Evolutionary conservation across 2,113 vertebrate species (phyloP), one percentile per base, ranked within the genome.

Genomic region (Mobula hypostoma): DNA sequence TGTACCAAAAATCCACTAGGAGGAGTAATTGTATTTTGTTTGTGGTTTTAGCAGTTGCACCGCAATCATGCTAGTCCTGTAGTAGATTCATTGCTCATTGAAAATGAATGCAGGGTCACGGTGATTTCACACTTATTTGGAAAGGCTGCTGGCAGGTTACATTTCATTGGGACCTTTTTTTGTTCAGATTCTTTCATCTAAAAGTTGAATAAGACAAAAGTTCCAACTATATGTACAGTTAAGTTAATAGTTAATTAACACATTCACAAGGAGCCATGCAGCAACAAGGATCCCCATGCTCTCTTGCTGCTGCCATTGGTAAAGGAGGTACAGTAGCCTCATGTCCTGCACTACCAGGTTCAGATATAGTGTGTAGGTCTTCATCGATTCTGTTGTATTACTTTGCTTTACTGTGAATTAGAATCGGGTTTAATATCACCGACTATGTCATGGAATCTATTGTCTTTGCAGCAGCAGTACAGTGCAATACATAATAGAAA

Each of bases 1-100:
- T 72, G 36, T 56, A 27, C 19, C 68, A 56, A 56, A 56, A 72
- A 74, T 91, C 91, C 91, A 93, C 68, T 56, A 93, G 91, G 91
- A 74, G 91, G 91, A 12, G 40, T 3, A 74, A 48, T 74, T 93
- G 68, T 29, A 93, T 93, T 93, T 76, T 76, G 40, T 72, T 74
- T 93, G 63, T 40, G 9, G 70, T 74, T 72, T 66, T 36, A 74
- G n/a, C 90, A 93, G 32, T 93, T 9, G 7, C 19, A 74, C 21
- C n/a, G 7, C 21, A 56, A 8, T 29, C 36, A 29, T 40, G 36
- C 19, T 1, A 74, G 19, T 74, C 56, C 32, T 74, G 48, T 93
- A 66, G 61, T 74, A 27, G 91, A 56, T 74, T 91, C 29, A 70
- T 29, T 66, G 61, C 72, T 93, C 40, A 27, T 7, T 93, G 40